Evolutionary conservation across 2,113 vertebrate species (phyloP).

Genomic region (Plecotus auritus): DNA sequence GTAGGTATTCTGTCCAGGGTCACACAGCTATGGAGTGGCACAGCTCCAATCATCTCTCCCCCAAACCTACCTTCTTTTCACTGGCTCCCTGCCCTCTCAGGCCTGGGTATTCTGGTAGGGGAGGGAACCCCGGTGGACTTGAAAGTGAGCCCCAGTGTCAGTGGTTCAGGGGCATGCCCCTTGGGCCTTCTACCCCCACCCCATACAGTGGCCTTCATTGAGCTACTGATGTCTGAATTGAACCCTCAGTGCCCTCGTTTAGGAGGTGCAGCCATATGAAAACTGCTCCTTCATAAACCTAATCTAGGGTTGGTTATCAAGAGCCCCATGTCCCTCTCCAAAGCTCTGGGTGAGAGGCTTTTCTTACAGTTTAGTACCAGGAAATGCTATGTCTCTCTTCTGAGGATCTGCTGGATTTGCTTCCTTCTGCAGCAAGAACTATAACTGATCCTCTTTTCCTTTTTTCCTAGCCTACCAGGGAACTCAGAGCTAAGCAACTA

Average conservation of each 20-base stretch:
- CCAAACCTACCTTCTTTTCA: background rate
- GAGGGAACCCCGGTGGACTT: background rate
- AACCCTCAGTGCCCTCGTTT: background rate
- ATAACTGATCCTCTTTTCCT: background rate
- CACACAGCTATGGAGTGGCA: background rate
- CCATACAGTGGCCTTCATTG: background rate
- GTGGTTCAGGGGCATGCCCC: background rate
- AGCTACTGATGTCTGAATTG: background rate
- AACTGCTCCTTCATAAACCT: background rate
- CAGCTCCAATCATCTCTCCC: background rate
- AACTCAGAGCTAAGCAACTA: background rate
- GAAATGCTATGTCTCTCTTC: background rate
- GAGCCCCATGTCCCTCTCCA: background rate
- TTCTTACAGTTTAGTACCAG: background rate
- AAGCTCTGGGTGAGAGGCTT: background rate
- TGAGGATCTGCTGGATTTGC: background rate
- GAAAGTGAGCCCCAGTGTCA: background rate
- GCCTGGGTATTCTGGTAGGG: background rate
- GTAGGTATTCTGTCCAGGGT: background rate
- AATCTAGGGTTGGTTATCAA: background rate
- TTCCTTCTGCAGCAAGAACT: background rate
- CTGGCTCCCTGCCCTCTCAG: background rate
- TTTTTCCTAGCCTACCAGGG: background rate
- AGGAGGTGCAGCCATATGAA: background rate
- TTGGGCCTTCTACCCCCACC: background rate